phyloP scores from a whole-genome alignment of 2,113 vertebrate genomes.

The Gasterosteus nipponicus region DNA sequence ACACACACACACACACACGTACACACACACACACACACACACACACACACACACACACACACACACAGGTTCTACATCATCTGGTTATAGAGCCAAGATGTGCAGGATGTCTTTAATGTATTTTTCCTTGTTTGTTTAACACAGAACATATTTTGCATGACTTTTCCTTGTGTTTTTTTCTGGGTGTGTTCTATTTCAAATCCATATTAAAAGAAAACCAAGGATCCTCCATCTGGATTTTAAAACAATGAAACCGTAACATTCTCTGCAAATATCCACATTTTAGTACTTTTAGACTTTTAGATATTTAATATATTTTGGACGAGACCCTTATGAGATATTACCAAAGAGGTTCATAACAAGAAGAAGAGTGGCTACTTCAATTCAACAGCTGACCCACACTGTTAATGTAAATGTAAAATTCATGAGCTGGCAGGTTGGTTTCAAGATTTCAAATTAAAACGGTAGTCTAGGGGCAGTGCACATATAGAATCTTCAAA shows the following conservation, averaged over 20 bases:
- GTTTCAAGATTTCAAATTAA: not conserved
- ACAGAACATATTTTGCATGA: not conserved
- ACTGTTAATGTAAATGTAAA: not conserved
- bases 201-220: not conserved
- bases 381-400: not conserved
- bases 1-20: not conserved
- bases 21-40: not conserved
- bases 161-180: not conserved
- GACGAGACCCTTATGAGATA: not conserved
- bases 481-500: not conserved
- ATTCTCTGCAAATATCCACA: not conserved
- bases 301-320: not conserved
- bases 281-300: not conserved
- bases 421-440: constrained; percentile 13
- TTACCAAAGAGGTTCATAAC: not conserved
- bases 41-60: not conserved
- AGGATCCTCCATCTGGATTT: not conserved
- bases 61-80: not conserved
- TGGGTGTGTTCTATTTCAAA: not conserved
- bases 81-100: not conserved
- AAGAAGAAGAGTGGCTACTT: not conserved
- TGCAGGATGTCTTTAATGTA: not conserved
- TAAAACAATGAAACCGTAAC: too few relatives aligned
- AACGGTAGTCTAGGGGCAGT: not conserved
- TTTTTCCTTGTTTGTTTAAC: not conserved